Evolutionary conservation across 2,888 invertebrate genomes (phyloP).

Genomic region (Aricia artaxerxes): DNA sequence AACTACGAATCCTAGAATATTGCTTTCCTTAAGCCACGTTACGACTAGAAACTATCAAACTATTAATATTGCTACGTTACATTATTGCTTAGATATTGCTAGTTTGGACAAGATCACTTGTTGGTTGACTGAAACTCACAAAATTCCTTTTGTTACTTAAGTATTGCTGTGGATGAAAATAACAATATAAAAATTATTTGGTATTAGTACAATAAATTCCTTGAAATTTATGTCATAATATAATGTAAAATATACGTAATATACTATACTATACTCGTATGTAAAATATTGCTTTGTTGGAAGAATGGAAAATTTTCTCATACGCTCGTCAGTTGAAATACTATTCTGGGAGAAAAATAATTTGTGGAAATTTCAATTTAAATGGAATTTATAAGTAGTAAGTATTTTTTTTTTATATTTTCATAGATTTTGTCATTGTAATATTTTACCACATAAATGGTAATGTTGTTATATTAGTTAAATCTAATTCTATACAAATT

Average conservation of each 20-base stretch:
- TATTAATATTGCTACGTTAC: constrained; percentile 40
- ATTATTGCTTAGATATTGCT: constrained; percentile 59
- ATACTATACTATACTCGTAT: neutral
- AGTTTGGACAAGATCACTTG: constrained; percentile 61
- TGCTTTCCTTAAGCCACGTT: constrained; percentile 50
- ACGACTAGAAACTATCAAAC: constrained; percentile 46
- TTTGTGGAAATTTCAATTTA: neutral
- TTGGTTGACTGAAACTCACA: constrained; percentile 22
- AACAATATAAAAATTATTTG: constrained; percentile 22
- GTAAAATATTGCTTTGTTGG: neutral
- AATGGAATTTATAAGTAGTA: neutral
- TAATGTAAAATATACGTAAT: neutral
- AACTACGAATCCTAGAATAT: constrained; percentile 46
- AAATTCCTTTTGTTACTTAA: neutral
- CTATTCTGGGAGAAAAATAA: neutral
- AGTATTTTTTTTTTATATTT: neutral
- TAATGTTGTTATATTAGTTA: constrained; percentile 27
- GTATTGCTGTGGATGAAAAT: constrained; percentile 2
- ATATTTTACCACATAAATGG: constrained; percentile 38
- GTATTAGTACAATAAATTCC: neutral
- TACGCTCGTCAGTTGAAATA: neutral
- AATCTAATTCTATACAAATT: constrained; percentile 63
- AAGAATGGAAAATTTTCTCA: neutral
- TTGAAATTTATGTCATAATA: constrained; percentile 28
- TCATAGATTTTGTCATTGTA: constrained; percentile 8